phyloP scores from a whole-genome alignment of 2,113 vertebrate genomes.

The Lontra canadensis region DNA sequence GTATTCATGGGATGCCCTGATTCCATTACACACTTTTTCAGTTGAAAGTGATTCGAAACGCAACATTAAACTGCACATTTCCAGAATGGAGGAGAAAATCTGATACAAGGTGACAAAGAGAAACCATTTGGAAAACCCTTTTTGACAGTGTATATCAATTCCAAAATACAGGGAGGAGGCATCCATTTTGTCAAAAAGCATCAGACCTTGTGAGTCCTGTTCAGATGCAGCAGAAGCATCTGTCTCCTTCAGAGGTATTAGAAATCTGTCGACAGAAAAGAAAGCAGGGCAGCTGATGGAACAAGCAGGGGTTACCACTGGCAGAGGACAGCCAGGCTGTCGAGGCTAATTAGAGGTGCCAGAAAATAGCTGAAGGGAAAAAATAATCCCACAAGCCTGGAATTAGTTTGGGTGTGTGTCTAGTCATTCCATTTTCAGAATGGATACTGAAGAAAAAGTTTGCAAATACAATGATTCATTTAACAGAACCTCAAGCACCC shows the following conservation, averaged over 20 bases:
- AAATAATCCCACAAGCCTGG: constrained; percentile 49
- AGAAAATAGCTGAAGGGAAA: constrained; percentile 72
- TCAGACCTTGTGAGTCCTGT: constrained; percentile 58
- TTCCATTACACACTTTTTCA: constrained; percentile 81
- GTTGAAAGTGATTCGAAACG: constrained; percentile 80
- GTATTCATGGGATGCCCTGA: constrained; percentile 78
- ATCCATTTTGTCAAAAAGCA: constrained; percentile 75
- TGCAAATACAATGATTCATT: constrained; percentile 25
- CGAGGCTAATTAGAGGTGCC: constrained; percentile 79
- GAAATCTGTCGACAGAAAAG: constrained; percentile 75
- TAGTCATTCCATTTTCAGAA: constrained; percentile 66
- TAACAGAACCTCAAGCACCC: not conserved
- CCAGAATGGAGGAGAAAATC: constrained; percentile 78
- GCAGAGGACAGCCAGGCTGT: constrained; percentile 66
- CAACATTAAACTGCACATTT: constrained; percentile 81
- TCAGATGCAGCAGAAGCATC: constrained; percentile 48
- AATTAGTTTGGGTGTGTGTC: constrained; percentile 60
- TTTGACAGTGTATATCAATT: constrained; percentile 80
- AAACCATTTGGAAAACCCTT: constrained; percentile 76
- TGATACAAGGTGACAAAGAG: constrained; percentile 80
- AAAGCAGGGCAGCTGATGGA: constrained; percentile 73
- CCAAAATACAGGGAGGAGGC: constrained; percentile 66
- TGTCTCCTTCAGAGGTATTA: constrained; percentile 69
- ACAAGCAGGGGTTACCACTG: constrained; percentile 55
- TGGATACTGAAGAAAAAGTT: not conserved